Conservation (phyloP, 92 coral and sea anemone genomes). For the Actinostola sp. region DNA sequence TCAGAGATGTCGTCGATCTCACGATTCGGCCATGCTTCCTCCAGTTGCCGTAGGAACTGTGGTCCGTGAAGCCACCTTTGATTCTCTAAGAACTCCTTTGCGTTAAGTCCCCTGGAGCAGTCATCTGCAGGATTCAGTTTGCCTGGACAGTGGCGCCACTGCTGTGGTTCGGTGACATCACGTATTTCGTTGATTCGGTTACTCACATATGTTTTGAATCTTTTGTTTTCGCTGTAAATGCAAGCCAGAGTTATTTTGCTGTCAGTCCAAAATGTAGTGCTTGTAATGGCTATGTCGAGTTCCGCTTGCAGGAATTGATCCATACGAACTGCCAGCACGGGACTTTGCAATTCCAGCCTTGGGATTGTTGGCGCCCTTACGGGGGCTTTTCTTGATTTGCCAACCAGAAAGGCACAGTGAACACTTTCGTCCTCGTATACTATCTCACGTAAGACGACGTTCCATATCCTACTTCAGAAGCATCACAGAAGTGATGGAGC, state of each 20-base stretch:
- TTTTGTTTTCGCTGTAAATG: conserved; percentile 31
- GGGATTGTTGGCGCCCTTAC: not conserved
- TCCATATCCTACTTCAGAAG: conserved; percentile 32
- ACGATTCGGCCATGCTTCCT: conserved; percentile 43
- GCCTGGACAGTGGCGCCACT: conserved; percentile 16
- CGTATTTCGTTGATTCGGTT: conserved; percentile 35
- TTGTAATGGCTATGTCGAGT: conserved; percentile 2
- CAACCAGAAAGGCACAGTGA: not conserved
- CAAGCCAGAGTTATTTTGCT: conserved; percentile 24
- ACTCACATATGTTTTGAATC: conserved; percentile 35
- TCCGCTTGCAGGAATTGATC: not conserved
- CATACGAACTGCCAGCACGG: conserved; percentile 12
- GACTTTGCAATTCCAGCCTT: too few species aligned
- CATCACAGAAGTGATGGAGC: conserved; percentile 30
- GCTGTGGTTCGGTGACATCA: conserved; percentile 12
- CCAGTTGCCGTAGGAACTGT: conserved; percentile 20
- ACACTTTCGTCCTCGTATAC: not conserved
- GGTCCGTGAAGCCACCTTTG: conserved; percentile 42
- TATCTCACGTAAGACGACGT: not conserved
- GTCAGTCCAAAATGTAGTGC: conserved; percentile 35
- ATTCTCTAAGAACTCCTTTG: not conserved
- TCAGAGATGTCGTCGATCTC: too few species aligned
- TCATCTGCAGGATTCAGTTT: conserved; percentile 44
- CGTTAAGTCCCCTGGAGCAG: conserved; percentile 26
- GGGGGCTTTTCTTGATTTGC: conserved; percentile 1